Base-by-base conservation (phyloP, 2,113 vertebrate species). In the Rhea americana region DNA sequence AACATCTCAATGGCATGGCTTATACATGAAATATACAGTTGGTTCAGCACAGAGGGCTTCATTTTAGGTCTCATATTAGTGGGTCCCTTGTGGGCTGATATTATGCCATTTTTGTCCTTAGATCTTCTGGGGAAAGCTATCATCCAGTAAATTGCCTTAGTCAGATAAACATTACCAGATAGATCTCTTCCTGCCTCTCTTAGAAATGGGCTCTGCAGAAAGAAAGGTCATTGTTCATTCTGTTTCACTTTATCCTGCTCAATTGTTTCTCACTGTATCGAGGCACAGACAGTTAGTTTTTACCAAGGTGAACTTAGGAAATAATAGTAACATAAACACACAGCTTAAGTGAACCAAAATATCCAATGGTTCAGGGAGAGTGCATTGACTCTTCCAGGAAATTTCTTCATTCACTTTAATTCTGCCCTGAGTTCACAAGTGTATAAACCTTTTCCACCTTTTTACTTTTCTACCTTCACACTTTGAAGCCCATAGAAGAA, bases 141-240 rank as follows among this genome's bases (percentile, higher is more conserved):
- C 88, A 96, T 93, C 94, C 96, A 96, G 89, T 85, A 97, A 96
- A 97, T 95, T 95, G 92, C 95, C 87, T 95, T 93, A 83, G 93
- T 94, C 88, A 93, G 93, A 95, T 85, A 95, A 95, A 95, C 95
- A 95, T 93, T 93, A 82, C 90, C 91, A 92, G 92, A 94, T 24
- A 94, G 94, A 95, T 96, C 71, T 95, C 92, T 96, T 83, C 86
- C 81, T 83, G 87, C 82, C 90, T 95, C 53, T 82, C 87, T 93
- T 93, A 91, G 89, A 92, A 91, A 85, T 50, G 75, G 91, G 51
- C 87, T 92, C 82, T 91, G 93, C 55, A 84, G 80, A 94, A 75
- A 65, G 62, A 95, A 96, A 96, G 95, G 91, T 94, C 93, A 80
- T 79, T 90, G 87, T 24, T 96, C 89, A 83, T 90, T 93, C 63